Conservation (phyloP, 2,888 invertebrate species). For the Nomada goodeniana region DNA sequence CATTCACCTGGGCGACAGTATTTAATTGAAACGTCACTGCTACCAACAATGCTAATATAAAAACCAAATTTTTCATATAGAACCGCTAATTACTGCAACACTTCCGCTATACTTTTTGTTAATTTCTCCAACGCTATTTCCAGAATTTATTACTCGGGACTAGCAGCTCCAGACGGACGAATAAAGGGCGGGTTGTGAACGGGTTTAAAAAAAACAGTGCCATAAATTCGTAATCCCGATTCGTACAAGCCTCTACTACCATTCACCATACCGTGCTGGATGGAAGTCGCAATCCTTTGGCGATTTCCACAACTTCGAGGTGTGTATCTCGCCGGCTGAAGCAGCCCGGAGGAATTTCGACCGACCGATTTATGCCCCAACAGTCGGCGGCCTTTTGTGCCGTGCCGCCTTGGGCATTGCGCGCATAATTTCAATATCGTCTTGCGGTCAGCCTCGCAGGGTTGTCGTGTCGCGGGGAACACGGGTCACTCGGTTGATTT, state of each 20-base stretch:
- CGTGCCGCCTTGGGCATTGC: conserved; percentile 65
- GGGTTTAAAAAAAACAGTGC: conserved; percentile 8
- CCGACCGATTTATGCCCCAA: conserved; percentile 63
- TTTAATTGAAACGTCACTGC: too few species aligned
- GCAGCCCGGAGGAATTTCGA: conserved; percentile 62
- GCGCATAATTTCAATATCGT: conserved; percentile 71
- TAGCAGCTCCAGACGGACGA: neutral
- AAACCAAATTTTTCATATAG: too few species aligned
- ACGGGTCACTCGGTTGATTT: conserved; percentile 21
- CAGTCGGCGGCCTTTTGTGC: conserved; percentile 58
- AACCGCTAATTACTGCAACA: too few species aligned
- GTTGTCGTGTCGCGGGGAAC: conserved; percentile 47
- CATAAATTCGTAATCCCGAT: conserved; percentile 68
- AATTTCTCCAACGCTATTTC: too few species aligned
- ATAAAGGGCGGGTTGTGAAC: neutral
- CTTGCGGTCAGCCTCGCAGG: conserved; percentile 33
- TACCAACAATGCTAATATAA: too few species aligned
- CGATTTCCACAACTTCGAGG: conserved; percentile 51
- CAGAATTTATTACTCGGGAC: too few species aligned
- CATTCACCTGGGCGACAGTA: too few species aligned
- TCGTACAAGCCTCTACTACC: conserved; percentile 33
- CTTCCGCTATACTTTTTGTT: too few species aligned
- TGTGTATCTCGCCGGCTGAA: conserved; percentile 49
- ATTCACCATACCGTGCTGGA: neutral
- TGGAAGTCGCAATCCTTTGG: conserved; percentile 34